These are phyloP conservation scores for Orthosia cruda DNA, from an alignment of 2,888 invertebrate genomes.

Conservation along the genomic window DNA sequence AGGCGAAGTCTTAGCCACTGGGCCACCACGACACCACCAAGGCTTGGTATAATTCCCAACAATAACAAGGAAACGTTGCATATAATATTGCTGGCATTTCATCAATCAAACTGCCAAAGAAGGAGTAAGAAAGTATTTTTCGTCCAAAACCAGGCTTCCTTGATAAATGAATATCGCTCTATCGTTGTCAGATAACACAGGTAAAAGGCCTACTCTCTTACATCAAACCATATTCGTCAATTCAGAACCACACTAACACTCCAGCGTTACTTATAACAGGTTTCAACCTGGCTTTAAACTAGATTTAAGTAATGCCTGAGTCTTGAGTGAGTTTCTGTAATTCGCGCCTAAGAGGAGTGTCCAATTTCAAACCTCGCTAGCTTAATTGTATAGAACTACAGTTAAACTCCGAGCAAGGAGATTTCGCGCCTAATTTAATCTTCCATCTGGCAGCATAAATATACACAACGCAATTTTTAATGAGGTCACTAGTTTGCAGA, in stretches of 20 bases:
- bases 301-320: neutral
- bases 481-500: slow-evolving; percentile 39
- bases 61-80: neutral
- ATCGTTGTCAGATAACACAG: neutral
- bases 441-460: slow-evolving; percentile 7
- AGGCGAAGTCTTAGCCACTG: no score
- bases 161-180: neutral
- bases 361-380: neutral
- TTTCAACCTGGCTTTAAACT: neutral
- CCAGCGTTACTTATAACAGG: neutral
- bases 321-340: neutral
- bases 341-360: neutral
- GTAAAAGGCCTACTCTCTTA: no score
- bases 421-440: slow-evolving; percentile 2
- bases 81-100: neutral
- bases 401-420: neutral
- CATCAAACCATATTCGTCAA: no score
- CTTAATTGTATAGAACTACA: neutral
- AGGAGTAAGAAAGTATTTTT: neutral
- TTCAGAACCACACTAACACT: neutral
- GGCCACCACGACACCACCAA: no score
- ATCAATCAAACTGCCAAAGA: neutral
- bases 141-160: neutral
- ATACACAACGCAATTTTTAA: slow-evolving; percentile 43
- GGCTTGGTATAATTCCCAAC: neutral